Base-by-base conservation (phyloP, 2,797 vertebrate genomes). In the Graptemys geographica region DNA sequence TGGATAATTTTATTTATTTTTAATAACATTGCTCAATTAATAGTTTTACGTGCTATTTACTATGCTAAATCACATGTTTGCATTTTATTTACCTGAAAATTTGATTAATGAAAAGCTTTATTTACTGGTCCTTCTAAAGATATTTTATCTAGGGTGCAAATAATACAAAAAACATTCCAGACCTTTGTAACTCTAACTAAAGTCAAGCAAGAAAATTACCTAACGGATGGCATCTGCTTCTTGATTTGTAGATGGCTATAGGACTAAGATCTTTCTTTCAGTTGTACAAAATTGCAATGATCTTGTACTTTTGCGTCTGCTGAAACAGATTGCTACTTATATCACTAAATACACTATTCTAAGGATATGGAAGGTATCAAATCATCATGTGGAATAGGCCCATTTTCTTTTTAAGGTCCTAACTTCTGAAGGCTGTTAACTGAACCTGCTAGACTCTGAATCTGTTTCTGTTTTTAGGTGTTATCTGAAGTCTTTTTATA, bases 51-150 rank as follows among this genome's bases (percentile, higher is more conserved):
- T 93, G 72, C 91, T 97, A 96, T 97, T 97, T 97, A 96, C 96
- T 96, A 96, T 95, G 62, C 89, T 95, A 94, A 97, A 97, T 94
- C 90, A 84, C 69, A 23, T 1, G 78, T 81, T 96, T 79, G 95
- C 96, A 94, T 96, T 98, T 96, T 97, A 90, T 97, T 96, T 79
- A 85, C 83, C 79, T 44, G 93, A 95, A 94, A 83, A 95, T 87
- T 97, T 97, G 93, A 95, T 97, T 97, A 96, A 94, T 94, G 78
- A 87, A 97, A 97, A 92, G 94, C 87, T 96, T 96, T 92, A 80
- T 96, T 96, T 96, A 81, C 90, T 95, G 88, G 91, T 69, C 88
- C 87, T 93, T 56, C n/a, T 52, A 96, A 83, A 56, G 93, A 91
- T 91, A 86, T 95, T 95, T 89, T 97, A 90, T 83, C 89, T 97